Evolutionary conservation across 2,113 vertebrate genomes (phyloP).

Genomic region (Sceloporus tristichus): DNA sequence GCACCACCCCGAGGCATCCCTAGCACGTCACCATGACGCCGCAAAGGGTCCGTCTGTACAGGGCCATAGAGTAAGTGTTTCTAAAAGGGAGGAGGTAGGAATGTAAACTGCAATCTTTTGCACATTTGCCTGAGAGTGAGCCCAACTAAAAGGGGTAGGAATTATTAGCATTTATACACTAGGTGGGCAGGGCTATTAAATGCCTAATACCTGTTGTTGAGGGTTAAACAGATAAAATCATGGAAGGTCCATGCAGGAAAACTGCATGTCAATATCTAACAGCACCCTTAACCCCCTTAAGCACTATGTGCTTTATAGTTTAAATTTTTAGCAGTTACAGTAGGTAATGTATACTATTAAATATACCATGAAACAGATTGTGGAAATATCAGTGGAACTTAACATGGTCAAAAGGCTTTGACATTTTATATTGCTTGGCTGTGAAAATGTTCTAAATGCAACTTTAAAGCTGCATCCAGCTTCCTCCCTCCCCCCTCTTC

Average conservation of each 20-base stretch:
- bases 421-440: slow-evolving; percentile 37
- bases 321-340: slow-evolving; percentile 1
- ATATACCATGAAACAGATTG: slow-evolving; percentile 23
- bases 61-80: not conserved
- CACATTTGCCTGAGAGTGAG: not conserved
- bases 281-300: slow-evolving; percentile 3
- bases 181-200: not conserved
- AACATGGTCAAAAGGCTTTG: slow-evolving; percentile 41
- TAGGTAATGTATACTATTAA: not conserved
- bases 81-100: not conserved
- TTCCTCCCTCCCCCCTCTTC: slow-evolving; percentile 12
- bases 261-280: slow-evolving; percentile 18
- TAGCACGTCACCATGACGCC: no score
- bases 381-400: slow-evolving; percentile 47
- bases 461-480: slow-evolving; percentile 8
- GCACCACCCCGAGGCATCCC: no score
- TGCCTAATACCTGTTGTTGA: slow-evolving; percentile 25
- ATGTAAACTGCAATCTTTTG: not conserved
- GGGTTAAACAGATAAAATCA: not conserved
- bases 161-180: not conserved
- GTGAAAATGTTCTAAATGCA: not conserved
- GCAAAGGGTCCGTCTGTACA: no score
- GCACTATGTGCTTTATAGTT: slow-evolving; percentile 42
- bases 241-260: slow-evolving; percentile 16
- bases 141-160: not conserved